These are phyloP conservation scores for Cossypha caffra DNA, from an alignment of 2,797 vertebrate genomes.

Conservation along the genomic window DNA sequence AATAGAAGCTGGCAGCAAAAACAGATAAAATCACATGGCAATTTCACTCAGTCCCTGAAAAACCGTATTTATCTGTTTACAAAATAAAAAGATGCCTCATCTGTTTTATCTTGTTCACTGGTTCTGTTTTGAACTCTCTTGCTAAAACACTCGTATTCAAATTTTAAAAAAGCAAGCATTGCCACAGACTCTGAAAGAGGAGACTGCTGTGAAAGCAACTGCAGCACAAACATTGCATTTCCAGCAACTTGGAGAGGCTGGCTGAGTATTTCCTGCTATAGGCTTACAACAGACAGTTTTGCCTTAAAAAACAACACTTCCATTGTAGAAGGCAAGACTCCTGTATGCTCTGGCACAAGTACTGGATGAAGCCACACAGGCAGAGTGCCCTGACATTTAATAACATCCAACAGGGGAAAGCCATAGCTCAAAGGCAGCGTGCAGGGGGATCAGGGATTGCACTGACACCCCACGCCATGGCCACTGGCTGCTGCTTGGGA, in stretches of 20 bases:
- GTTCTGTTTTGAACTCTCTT: background rate
- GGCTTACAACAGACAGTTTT: background rate
- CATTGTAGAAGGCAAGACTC: background rate
- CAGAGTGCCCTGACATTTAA: background rate
- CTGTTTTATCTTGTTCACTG: background rate
- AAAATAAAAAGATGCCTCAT: background rate
- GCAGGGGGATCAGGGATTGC: background rate
- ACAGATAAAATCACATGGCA: rapidly evolving
- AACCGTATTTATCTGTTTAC: background rate
- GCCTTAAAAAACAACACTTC: background rate
- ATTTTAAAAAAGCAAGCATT: background rate
- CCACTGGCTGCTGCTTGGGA: background rate
- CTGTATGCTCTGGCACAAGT: background rate
- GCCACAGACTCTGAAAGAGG: background rate
- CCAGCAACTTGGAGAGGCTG: background rate
- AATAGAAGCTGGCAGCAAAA: background rate
- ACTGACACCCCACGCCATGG: background rate
- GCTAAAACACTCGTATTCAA: background rate
- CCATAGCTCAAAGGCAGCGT: rapidly evolving
- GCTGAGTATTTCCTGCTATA: background rate
- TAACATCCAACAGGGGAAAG: background rate
- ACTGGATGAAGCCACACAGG: background rate
- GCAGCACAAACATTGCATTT: background rate
- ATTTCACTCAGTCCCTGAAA: background rate
- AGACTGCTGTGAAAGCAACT: conserved; percentile 28